phyloP scores from a whole-genome alignment of 1,140 invertebrate genomes.

The Hormaphis cornu region DNA sequence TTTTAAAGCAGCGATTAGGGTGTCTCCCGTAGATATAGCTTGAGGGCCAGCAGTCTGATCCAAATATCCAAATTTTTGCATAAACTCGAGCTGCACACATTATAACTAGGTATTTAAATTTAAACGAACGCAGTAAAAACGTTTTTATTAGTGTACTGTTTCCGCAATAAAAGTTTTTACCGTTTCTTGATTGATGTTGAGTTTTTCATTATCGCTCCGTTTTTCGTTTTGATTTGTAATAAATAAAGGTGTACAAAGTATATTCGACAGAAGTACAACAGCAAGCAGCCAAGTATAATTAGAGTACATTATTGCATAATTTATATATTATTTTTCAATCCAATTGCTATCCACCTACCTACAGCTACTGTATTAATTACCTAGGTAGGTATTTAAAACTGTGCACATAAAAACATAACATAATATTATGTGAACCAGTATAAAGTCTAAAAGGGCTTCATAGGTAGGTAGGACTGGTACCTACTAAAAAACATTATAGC shows the following conservation, averaged over 20 bases:
- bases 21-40: conserved; percentile 49
- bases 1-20: conserved; percentile 51
- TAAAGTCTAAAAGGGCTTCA: too few species aligned
- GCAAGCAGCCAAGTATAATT: neutral
- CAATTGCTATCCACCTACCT: neutral
- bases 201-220: neutral
- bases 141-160: neutral
- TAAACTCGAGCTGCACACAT: conserved; percentile 49
- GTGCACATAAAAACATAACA: too few species aligned
- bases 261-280: too few species aligned
- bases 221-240: neutral
- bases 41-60: conserved; percentile 43
- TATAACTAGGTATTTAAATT: neutral
- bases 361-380: neutral
- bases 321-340: neutral
- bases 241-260: neutral
- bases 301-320: too few species aligned
- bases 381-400: too few species aligned
- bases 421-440: too few species aligned
- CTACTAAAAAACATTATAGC: too few species aligned
- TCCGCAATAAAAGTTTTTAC: neutral
- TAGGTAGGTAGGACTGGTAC: too few species aligned
- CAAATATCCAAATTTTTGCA: conserved; percentile 56
- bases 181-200: neutral
- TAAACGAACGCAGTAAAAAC: neutral